A percentile compares a stretch with the other conserved stretches of the same genome.
phyloP scores from a whole-genome alignment of 2,113 vertebrate species.

The Capreolus pygargus region DNA sequence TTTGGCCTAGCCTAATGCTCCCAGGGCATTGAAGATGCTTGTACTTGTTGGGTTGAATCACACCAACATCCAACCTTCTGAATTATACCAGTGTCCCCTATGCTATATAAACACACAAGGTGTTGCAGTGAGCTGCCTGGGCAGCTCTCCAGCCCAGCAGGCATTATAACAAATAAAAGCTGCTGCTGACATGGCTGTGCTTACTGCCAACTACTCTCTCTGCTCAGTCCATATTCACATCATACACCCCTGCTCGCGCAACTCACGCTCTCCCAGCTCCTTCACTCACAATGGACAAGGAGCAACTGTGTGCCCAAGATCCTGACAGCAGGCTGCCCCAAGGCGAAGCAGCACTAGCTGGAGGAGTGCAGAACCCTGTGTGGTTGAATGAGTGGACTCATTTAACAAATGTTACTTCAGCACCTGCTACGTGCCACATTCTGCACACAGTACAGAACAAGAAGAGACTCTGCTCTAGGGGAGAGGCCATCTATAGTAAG shows the following conservation, averaged over 20 bases:
- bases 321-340: neutral
- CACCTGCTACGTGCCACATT: neutral
- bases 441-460: neutral
- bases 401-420: neutral
- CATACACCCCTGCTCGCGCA: neutral
- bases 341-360: neutral
- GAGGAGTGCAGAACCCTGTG: neutral
- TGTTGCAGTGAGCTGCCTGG: neutral
- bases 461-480: neutral
- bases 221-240: neutral
- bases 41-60: neutral
- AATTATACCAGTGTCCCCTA: neutral
- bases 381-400: neutral
- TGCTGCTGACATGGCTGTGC: neutral
- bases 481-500: neutral
- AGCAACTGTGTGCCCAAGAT: neutral
- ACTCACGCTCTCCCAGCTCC: neutral
- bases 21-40: neutral
- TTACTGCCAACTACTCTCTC: constrained; percentile 12
- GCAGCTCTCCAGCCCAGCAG: neutral
- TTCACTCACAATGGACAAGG: neutral
- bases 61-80: neutral
- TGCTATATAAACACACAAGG: neutral
- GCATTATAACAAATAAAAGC: neutral
- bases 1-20: neutral